These are phyloP conservation scores for Pelodiscus sinensis DNA, from an alignment of 2,113 vertebrate species.

Conservation along the genomic window DNA sequence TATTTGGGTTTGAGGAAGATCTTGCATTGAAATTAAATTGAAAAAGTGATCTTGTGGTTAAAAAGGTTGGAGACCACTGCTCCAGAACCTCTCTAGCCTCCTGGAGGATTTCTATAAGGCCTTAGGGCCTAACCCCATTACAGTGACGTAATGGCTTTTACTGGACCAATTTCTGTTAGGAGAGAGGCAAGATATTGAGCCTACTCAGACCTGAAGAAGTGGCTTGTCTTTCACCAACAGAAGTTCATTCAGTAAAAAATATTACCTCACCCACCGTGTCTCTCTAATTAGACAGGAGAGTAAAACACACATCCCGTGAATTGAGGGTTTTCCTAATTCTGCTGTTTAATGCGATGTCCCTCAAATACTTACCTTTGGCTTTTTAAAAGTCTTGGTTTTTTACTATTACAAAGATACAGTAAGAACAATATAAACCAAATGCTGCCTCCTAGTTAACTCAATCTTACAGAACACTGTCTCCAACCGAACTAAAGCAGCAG, in stretches of 20 bases:
- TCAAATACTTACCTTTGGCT: accelerated
- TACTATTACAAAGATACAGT: neutral
- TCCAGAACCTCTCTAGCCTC: too few relatives aligned
- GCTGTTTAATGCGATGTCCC: neutral
- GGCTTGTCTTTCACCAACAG: neutral
- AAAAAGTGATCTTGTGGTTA: too few relatives aligned
- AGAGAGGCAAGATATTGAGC: neutral
- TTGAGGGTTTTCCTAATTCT: neutral
- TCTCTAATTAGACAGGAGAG: neutral
- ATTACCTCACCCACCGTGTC: neutral
- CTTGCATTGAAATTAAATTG: too few relatives aligned
- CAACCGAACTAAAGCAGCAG: neutral
- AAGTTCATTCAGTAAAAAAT: neutral
- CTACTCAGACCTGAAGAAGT: neutral
- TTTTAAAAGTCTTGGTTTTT: neutral
- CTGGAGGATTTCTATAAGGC: too few relatives aligned
- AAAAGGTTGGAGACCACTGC: too few relatives aligned
- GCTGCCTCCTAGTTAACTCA: neutral
- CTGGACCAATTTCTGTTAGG: neutral
- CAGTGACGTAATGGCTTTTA: neutral
- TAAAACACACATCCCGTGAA: neutral
- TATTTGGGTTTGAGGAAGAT: too few relatives aligned
- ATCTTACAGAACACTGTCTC: neutral
- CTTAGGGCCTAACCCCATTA: too few relatives aligned
- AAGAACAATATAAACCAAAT: neutral